Evolutionary conservation across 2,888 invertebrate species (phyloP).

Genomic region (Tenthredo distinguenda): DNA sequence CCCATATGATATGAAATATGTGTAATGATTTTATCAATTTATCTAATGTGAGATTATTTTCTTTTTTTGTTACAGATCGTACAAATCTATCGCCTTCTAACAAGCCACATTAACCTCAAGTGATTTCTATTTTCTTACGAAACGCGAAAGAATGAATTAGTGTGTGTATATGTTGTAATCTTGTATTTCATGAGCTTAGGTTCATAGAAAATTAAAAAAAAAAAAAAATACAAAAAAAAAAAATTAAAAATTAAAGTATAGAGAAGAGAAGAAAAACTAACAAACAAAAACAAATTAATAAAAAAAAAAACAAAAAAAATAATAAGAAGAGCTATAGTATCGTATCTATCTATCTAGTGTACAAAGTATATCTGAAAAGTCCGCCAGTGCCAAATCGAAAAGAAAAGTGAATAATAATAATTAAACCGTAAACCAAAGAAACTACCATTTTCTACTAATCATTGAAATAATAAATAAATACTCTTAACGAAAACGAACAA

Average conservation of each 20-base stretch:
- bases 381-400: slow-evolving; percentile 77
- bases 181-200: slow-evolving; percentile 71
- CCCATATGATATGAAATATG: not conserved
- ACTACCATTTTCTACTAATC: slow-evolving; percentile 77
- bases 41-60: not conserved
- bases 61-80: slow-evolving; percentile 75
- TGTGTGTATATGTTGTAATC: slow-evolving; percentile 75
- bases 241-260: slow-evolving; percentile 55
- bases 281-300: slow-evolving; percentile 45
- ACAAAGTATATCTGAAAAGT: slow-evolving; percentile 76
- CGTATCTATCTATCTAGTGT: slow-evolving; percentile 71
- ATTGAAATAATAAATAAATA: slow-evolving; percentile 66
- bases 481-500: slow-evolving; percentile 53
- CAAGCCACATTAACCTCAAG: slow-evolving; percentile 79
- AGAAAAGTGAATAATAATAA: slow-evolving; percentile 62
- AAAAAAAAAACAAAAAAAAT: slow-evolving; percentile 56
- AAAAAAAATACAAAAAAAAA: slow-evolving; percentile 25
- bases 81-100: slow-evolving; percentile 78
- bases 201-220: slow-evolving; percentile 66
- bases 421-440: slow-evolving; percentile 77
- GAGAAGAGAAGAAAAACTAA: slow-evolving; percentile 49
- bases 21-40: not conserved
- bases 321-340: slow-evolving; percentile 63
- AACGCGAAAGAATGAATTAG: slow-evolving; percentile 73
- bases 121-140: slow-evolving; percentile 79